These are phyloP conservation scores for Chunga burmeisteri DNA, from an alignment of 2,113 vertebrate species.

Conservation along the genomic window DNA sequence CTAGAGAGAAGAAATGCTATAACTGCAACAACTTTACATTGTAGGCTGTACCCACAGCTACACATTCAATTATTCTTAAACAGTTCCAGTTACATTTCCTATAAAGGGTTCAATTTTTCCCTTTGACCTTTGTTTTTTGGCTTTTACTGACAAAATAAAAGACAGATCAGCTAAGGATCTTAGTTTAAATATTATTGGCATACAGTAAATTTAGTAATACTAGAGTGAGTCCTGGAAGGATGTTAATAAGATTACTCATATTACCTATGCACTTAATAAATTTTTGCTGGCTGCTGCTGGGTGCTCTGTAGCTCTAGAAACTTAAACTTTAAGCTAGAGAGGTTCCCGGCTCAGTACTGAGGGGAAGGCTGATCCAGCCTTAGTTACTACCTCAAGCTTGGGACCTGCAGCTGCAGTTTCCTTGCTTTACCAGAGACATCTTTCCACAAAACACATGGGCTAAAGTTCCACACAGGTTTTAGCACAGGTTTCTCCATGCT, in stretches of 20 bases:
- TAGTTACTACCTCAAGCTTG: background rate
- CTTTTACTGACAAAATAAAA: conserved; percentile 7
- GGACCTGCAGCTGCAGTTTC: background rate
- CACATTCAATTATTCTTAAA: background rate
- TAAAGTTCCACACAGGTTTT: background rate
- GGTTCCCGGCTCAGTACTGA: background rate
- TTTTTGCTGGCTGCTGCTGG: conserved; percentile 11
- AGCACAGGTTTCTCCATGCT: background rate
- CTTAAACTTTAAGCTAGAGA: background rate
- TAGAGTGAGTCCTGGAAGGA: background rate
- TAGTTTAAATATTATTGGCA: conserved; percentile 17
- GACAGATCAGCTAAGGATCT: background rate
- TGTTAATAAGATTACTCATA: conserved; percentile 43
- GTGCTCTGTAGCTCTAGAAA: background rate
- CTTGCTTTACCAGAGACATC: background rate
- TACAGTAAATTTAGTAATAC: conserved; percentile 14
- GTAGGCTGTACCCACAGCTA: background rate
- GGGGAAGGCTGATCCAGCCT: background rate
- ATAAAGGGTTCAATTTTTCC: background rate
- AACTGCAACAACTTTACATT: background rate
- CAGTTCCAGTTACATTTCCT: background rate
- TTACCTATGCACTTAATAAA: conserved; percentile 30
- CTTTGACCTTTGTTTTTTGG: background rate
- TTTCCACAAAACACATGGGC: background rate
- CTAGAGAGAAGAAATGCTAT: background rate